These are phyloP conservation scores for Stigmatopora argus DNA, from an alignment of 2,113 vertebrate genomes.

Conservation along the genomic window DNA sequence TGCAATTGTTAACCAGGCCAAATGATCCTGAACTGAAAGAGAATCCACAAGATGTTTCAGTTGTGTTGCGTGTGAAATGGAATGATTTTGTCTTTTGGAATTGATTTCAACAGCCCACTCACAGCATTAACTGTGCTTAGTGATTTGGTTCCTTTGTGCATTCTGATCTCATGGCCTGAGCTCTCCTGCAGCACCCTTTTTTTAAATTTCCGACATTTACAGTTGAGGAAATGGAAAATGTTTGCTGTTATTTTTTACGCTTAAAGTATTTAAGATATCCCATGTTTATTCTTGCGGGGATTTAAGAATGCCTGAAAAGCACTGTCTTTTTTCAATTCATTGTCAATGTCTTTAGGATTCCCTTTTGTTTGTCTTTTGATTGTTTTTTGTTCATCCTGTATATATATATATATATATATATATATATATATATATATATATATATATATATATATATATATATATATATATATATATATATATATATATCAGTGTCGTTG, in stretches of 20 bases:
- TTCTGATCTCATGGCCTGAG: constrained; percentile 26
- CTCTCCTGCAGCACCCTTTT: constrained; percentile 24
- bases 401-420: too few species aligned
- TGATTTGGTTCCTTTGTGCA: constrained; percentile 26
- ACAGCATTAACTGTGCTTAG: constrained; percentile 28
- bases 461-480: too few species aligned
- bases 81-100: constrained; percentile 27
- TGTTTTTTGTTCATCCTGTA: not conserved
- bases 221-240: constrained; percentile 32
- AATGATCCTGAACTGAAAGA: not conserved
- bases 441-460: too few species aligned
- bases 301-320: constrained; percentile 16
- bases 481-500: too few species aligned
- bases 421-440: too few species aligned
- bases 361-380: not conserved
- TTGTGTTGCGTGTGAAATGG: constrained; percentile 3
- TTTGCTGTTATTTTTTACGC: constrained; percentile 23
- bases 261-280: constrained; percentile 5
- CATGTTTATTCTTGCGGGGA: not conserved
- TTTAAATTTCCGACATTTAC: constrained; percentile 38
- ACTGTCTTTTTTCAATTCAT: not conserved
- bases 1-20: not conserved
- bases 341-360: too few species aligned
- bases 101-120: constrained; percentile 24
- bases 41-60: constrained; percentile 2